Evolutionary conservation across 2,888 invertebrate genomes (phyloP), one percentile per base, ranked within the genome.

Genomic region (Melieria picta): DNA sequence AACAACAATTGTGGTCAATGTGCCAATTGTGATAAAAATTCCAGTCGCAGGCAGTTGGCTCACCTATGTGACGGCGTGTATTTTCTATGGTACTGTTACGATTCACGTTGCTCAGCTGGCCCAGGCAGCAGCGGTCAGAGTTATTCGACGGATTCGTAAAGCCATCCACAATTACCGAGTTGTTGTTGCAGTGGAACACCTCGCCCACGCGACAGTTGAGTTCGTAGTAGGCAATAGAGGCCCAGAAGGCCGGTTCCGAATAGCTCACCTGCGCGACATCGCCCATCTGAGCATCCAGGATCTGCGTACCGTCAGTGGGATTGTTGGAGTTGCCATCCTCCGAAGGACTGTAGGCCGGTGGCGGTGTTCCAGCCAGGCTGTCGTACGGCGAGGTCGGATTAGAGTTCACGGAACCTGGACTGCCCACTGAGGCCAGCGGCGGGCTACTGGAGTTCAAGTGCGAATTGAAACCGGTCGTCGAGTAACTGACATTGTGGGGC

Each of bases 91-190:
- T 98, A 11, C 97, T 96, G 87, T 99, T 99, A 74, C 99, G 90
- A 88, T 99, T 99, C 63, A 99, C 99, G 85, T 99, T 99, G 76
- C 98, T 98, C 77, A 99, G 89, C 82, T 98, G 95, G 0, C 99
- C 99, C 60, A 99, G 91, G 83, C 99, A 99, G 88, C 99, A 99
- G 66, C 99, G 90, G 85, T 97, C 97, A 72, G 95, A 93, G 86
- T 98, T 96, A 85, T 97, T 96, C 78, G 96, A 96, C 0, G 99
- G 99, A 88, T 99, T 98, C 72, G 99, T 99, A 85, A 98, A 99
- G 9, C 99, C 99, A 86, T 99, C 99, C 0, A 99, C 97, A 69
- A 97, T 95, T 1, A 99, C 94, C 43, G 95, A 94, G 80, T 94
- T 94, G 47, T 94, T 93, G 82, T 94, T 94, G 86, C 96, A 96